Percentiles rank a stretch among this genome's conserved stretches.
phyloP scores from a whole-genome alignment of 2,113 vertebrate species.

The Ceratotherium simum region DNA sequence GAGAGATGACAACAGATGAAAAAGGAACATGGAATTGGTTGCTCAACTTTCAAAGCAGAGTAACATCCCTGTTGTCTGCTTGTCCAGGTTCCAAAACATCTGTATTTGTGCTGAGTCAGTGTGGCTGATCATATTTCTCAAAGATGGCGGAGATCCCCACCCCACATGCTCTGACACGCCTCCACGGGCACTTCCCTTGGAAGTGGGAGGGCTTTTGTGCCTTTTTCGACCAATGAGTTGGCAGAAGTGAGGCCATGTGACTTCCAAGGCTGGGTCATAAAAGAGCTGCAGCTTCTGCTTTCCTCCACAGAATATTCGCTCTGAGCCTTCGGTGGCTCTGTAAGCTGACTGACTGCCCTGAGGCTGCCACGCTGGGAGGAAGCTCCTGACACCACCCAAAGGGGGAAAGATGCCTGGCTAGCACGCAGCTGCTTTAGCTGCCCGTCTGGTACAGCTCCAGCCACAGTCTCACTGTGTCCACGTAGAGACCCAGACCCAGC shows the following conservation, averaged over 20 bases:
- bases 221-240: background rate
- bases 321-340: accelerated
- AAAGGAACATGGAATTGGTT: background rate
- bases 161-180: background rate
- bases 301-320: no score
- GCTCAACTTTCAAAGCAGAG: no score
- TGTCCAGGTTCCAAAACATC: background rate
- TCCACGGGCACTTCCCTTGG: accelerated
- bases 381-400: background rate
- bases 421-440: background rate
- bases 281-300: background rate
- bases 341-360: accelerated
- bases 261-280: background rate
- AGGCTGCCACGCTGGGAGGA: background rate
- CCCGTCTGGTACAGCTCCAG: accelerated
- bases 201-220: background rate
- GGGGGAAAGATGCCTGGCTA: no score
- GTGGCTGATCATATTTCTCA: background rate
- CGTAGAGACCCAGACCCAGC: background rate
- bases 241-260: background rate
- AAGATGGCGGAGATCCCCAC: accelerated
- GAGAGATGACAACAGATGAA: background rate
- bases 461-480: accelerated
- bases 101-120: background rate
- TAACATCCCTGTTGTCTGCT: no score